Conservation (phyloP, 2,888 invertebrate species). For the Callyntrura guangdongensis region DNA sequence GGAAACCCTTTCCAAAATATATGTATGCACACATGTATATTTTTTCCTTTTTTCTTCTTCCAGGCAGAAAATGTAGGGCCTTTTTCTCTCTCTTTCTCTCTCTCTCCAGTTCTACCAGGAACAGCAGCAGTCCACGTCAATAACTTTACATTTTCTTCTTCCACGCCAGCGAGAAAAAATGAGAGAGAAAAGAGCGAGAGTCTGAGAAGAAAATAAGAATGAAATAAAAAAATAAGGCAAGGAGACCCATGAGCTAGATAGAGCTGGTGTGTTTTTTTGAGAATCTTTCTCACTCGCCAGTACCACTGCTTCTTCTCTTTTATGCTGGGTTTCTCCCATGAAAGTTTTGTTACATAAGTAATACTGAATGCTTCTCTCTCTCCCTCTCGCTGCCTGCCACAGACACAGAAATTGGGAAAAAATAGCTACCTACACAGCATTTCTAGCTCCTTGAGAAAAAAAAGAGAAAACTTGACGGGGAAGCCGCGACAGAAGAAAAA, state of each 20-base stretch:
- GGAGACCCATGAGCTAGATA: too few relatives aligned
- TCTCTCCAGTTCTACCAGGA: not conserved
- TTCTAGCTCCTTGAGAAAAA: not conserved
- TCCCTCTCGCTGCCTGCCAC: not conserved
- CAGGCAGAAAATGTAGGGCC: constrained; percentile 6
- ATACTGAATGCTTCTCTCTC: constrained; percentile 1
- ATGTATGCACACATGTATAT: constrained; percentile 32
- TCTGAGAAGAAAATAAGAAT: constrained; percentile 12
- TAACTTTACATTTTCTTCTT: constrained; percentile 43
- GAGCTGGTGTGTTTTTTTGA: not conserved
- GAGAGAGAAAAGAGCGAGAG: constrained; percentile 8
- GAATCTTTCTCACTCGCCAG: not conserved
- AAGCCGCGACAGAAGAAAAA: not conserved
- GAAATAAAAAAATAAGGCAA: not conserved
- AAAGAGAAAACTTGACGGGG: constrained; percentile 10
- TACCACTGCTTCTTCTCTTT: not conserved
- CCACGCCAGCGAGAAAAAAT: constrained; percentile 7
- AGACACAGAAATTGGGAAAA: not conserved
- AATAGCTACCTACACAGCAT: not conserved
- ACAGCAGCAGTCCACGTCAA: constrained; percentile 66
- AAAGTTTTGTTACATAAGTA: constrained; percentile 40
- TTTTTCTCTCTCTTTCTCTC: constrained; percentile 37
- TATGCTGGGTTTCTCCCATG: not conserved
- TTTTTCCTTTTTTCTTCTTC: constrained; percentile 28
- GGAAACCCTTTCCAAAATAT: not conserved